Evolutionary conservation across 2,888 invertebrate species (phyloP).

Genomic region (Pammene fasciana): DNA sequence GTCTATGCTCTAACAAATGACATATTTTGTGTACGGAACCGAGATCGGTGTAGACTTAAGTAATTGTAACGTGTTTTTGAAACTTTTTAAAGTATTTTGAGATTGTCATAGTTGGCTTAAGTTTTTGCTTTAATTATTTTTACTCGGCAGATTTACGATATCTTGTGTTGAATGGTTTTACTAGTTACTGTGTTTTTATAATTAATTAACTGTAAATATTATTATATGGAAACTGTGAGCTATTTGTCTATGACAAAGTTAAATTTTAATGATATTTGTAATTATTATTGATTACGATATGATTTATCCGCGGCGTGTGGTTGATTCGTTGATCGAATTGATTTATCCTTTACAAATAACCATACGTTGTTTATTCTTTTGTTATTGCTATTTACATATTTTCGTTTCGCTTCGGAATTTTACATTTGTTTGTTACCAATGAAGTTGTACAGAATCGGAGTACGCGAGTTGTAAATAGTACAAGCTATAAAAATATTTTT

Average conservation of each 20-base stretch:
- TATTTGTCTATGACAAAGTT: conserved; percentile 48
- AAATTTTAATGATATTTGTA: conserved; percentile 34
- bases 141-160: conserved; percentile 65
- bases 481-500: conserved; percentile 62
- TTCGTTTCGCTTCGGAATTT: conserved; percentile 63
- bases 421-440: conserved; percentile 71
- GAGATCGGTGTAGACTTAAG: conserved; percentile 53
- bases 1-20: conserved; percentile 74
- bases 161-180: conserved; percentile 68
- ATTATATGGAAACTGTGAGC: conserved; percentile 47
- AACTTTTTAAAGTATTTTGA: conserved; percentile 55
- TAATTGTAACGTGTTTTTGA: conserved; percentile 57
- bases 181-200: conserved; percentile 48
- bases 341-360: conserved; percentile 45
- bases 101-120: conserved; percentile 67
- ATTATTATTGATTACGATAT: conserved; percentile 25
- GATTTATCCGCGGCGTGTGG: conserved; percentile 7
- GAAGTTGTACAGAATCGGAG: conserved; percentile 59
- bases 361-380: conserved; percentile 54
- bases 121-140: conserved; percentile 77
- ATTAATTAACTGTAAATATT: conserved; percentile 50
- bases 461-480: conserved; percentile 73
- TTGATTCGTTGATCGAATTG: conserved; percentile 26
- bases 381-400: conserved; percentile 61
- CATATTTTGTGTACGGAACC: conserved; percentile 79